Evolutionary conservation across 1,140 invertebrate genomes (phyloP), one percentile per base, ranked within the genome.

Genomic region (Cotesia typhae): DNA sequence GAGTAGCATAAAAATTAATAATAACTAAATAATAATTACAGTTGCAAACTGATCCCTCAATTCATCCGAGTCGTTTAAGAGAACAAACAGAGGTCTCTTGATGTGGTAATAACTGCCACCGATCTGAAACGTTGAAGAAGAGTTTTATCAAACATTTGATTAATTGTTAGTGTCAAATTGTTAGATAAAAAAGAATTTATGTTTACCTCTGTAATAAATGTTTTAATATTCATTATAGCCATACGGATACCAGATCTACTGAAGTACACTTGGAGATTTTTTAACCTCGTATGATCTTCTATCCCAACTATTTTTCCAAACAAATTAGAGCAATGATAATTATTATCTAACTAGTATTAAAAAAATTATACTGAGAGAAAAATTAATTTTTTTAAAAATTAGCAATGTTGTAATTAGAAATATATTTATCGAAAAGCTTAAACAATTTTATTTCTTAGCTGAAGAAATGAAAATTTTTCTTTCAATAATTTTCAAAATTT

Each of bases 31-130:
- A 28, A 28, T 71, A 74, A 63, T 83, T 81, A 87, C 86, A 65
- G 71, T 47, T 1, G 77, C 72, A 76, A 85, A 85, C 61, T 83
- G 75, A 9, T 79, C 12, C 59, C 71, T 81, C 38, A 82, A 74
- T 1, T 79, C 74, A 4, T 84, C 80, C 9, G 74, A 72, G 55
- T 86, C 83, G 69, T 86, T 86, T 9, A 87, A 41, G 35, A 87
- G 10, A 7, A 87, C 79, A 67, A 87, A 87, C 57, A 87, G 74
- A 3, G 86, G 86, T 36, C 85, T 79, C 60, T 85, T 87, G 9
- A 87, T 80, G 20, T 80, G 78, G 66, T 80, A 80, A 72, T 84
- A 86, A 1, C 66, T 77, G 0, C 74, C 68, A 6, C 83, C 83
- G 0, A 86, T 63, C 85, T 87, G 57, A n/a, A 74, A 80, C 57